phyloP scores from a whole-genome alignment of 2,797 vertebrate genomes.

The Acanthiza pusilla region DNA sequence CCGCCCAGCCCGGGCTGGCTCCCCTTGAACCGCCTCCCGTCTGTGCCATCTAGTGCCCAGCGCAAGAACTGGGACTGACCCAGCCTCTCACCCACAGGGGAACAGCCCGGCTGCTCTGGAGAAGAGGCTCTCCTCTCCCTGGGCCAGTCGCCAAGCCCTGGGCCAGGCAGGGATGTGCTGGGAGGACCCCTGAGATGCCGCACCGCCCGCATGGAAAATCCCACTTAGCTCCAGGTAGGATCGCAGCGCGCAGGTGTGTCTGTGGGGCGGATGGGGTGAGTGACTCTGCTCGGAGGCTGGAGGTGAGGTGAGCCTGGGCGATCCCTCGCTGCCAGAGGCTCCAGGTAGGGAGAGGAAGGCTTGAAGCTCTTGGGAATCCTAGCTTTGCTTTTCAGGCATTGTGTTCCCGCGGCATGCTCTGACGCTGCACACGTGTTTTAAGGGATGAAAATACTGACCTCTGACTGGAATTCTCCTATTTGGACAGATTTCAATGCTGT shows the following conservation, averaged over 20 bases:
- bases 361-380: neutral
- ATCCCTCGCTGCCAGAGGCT: neutral
- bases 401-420: neutral
- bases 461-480: neutral
- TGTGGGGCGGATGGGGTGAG: neutral
- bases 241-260: neutral
- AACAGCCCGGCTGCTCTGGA: slow-evolving; percentile 18
- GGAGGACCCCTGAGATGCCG: slow-evolving; percentile 17
- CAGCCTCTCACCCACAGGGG: slow-evolving; percentile 39
- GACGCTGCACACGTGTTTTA: neutral
- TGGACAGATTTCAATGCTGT: neutral
- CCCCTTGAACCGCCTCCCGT: neutral
- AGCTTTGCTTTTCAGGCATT: neutral
- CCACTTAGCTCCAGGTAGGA: slow-evolving; percentile 42
- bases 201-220: neutral
- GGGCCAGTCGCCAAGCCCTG: neutral
- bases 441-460: neutral
- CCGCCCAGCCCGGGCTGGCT: neutral
- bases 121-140: slow-evolving; percentile 5
- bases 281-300: neutral
- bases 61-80: slow-evolving; percentile 15
- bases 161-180: slow-evolving; percentile 21
- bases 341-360: neutral
- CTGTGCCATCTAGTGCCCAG: slow-evolving; percentile 58
- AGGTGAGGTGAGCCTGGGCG: neutral